A percentile compares a stretch with the other conserved stretches of the same genome.
These are phyloP conservation scores for Odontamblyopus lacepedii DNA, from an alignment of 2,797 vertebrate species.

Conservation along the genomic window DNA sequence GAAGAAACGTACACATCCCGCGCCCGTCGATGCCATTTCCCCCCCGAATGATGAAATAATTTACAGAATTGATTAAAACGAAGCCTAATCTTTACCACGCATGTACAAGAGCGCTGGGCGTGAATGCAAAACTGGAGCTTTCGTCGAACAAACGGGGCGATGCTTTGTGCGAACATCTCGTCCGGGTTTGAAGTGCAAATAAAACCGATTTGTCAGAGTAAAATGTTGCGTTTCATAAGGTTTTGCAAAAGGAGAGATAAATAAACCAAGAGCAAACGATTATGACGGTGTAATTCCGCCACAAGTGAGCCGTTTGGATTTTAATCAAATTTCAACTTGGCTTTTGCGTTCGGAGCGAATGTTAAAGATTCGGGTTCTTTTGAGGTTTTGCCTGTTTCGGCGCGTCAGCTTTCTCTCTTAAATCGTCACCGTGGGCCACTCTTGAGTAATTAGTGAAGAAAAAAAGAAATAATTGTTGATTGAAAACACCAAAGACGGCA, in stretches of 20 bases:
- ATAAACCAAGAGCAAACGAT: neutral
- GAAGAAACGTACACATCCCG: conserved; percentile 41
- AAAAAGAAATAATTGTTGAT: too few relatives aligned
- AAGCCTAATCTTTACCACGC: conserved; percentile 61
- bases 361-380: too few relatives aligned
- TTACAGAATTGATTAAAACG: conserved; percentile 63
- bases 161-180: neutral
- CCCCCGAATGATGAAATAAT: conserved; percentile 66
- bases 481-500: too few relatives aligned
- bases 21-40: conserved; percentile 54
- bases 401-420: too few relatives aligned
- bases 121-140: conserved; percentile 35
- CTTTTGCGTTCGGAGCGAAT: too few relatives aligned
- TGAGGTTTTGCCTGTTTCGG: too few relatives aligned
- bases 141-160: neutral
- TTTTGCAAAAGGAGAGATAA: neutral
- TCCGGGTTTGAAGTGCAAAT: neutral
- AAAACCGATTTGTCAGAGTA: neutral
- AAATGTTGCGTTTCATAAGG: neutral
- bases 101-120: conserved; percentile 29
- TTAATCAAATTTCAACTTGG: too few relatives aligned
- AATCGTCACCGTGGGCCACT: too few relatives aligned
- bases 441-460: too few relatives aligned
- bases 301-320: too few relatives aligned
- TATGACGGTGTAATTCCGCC: too few relatives aligned